These are phyloP conservation scores for Athene cunicularia DNA, from an alignment of 2,113 vertebrate species.

Conservation along the genomic window DNA sequence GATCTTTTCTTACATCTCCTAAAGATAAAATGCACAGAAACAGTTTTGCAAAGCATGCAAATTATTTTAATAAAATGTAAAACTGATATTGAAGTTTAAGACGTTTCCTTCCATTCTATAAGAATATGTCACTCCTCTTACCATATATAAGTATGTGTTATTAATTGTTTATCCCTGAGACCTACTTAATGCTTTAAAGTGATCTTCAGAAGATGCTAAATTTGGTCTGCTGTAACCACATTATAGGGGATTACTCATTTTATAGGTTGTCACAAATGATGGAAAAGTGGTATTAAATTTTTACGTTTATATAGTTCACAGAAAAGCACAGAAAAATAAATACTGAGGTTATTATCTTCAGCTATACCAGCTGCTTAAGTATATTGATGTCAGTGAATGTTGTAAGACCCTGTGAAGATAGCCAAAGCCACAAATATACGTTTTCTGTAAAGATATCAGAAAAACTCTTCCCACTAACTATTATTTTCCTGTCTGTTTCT, in stretches of 20 bases:
- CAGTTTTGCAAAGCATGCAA: not conserved
- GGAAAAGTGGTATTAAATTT: not conserved
- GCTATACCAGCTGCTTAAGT: not conserved
- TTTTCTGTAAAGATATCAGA: not conserved
- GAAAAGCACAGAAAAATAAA: not conserved
- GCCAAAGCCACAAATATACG: not conserved
- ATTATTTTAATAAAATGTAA: not conserved
- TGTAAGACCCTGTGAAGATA: not conserved
- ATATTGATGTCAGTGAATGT: not conserved
- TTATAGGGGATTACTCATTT: not conserved
- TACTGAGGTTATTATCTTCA: not conserved
- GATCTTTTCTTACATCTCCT: not conserved
- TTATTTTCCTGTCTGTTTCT: not conserved
- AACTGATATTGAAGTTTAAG: not conserved
- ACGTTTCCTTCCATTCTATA: not conserved
- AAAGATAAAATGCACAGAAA: not conserved
- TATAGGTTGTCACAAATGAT: not conserved
- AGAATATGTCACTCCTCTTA: not conserved
- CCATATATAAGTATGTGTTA: rapidly evolving
- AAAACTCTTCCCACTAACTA: not conserved
- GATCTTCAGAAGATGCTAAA: not conserved
- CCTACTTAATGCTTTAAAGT: not conserved
- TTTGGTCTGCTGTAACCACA: not conserved
- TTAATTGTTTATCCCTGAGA: not conserved
- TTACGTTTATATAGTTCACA: not conserved